phyloP scores from a whole-genome alignment of 2,888 invertebrate species.

The Sinhomidia bicolor region DNA sequence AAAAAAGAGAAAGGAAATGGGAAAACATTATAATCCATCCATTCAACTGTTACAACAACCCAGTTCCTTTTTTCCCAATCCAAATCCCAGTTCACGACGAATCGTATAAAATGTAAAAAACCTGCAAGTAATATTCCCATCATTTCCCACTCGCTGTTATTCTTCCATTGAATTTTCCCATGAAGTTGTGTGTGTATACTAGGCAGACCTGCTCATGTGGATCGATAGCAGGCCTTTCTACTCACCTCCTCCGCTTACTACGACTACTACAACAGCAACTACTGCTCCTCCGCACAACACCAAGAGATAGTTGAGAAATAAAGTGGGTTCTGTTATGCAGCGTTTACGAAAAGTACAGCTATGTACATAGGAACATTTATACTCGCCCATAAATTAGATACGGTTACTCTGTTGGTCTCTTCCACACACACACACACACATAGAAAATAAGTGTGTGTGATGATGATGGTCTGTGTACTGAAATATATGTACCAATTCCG shows the following conservation, averaged over 20 bases:
- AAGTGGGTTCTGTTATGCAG: conserved; percentile 30
- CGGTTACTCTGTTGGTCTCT: conserved; percentile 5
- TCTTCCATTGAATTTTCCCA: conserved; percentile 34
- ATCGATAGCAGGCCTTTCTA: conserved; percentile 38
- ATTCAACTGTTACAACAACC: background rate
- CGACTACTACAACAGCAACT: background rate
- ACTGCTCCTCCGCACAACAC: no score
- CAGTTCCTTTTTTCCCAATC: conserved; percentile 8
- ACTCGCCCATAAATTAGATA: conserved; percentile 27
- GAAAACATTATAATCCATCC: conserved; percentile 44
- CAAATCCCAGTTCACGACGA: background rate
- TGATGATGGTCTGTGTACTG: background rate
- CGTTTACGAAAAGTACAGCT: conserved; percentile 16
- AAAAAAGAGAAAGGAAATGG: conserved; percentile 20
- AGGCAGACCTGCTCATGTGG: conserved; percentile 34
- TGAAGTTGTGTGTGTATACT: background rate
- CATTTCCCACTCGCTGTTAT: conserved; percentile 21
- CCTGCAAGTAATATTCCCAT: conserved; percentile 42
- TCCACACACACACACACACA: background rate
- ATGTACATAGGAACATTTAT: conserved; percentile 17
- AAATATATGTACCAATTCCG: background rate
- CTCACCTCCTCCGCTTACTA: background rate
- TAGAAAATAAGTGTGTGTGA: background rate
- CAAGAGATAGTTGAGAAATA: conserved; percentile 24
- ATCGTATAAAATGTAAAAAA: background rate